A percentile compares a stretch with the other conserved stretches of the same genome.
These are phyloP conservation scores for Malurus elegans DNA, from an alignment of 2,113 vertebrate genomes.

Conservation along the genomic window DNA sequence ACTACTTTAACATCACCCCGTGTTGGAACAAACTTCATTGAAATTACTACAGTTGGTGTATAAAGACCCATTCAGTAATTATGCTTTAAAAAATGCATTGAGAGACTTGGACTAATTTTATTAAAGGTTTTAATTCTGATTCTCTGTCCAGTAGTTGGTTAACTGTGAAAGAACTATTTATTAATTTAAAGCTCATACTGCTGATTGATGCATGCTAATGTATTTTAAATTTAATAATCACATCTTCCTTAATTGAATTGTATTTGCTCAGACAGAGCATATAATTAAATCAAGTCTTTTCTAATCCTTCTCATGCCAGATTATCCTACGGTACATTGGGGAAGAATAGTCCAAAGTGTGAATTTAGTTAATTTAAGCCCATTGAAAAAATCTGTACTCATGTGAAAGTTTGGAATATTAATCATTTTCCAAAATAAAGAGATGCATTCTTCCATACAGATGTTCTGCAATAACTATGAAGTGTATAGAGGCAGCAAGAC, in stretches of 20 bases:
- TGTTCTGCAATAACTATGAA: not conserved
- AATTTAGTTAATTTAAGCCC: not conserved
- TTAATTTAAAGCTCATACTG: conserved; percentile 40
- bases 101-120: conserved; percentile 7
- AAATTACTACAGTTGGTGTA: not conserved
- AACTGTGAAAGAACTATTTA: conserved; percentile 50
- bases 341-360: not conserved
- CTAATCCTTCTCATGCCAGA: conserved; percentile 47
- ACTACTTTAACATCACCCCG: not conserved
- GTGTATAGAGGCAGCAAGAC: not conserved
- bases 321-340: not conserved
- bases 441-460: not conserved
- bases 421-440: not conserved
- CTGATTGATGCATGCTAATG: conserved; percentile 31
- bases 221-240: conserved; percentile 53
- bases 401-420: not conserved
- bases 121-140: conserved; percentile 16
- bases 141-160: not conserved
- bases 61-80: not conserved
- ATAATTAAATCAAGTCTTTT: conserved; percentile 60
- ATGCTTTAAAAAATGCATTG: not conserved
- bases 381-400: not conserved
- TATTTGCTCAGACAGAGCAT: conserved; percentile 47
- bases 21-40: not conserved
- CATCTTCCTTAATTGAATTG: conserved; percentile 43